phyloP scores from a whole-genome alignment of 1,140 invertebrate genomes.

The Platorchestia sp. region DNA sequence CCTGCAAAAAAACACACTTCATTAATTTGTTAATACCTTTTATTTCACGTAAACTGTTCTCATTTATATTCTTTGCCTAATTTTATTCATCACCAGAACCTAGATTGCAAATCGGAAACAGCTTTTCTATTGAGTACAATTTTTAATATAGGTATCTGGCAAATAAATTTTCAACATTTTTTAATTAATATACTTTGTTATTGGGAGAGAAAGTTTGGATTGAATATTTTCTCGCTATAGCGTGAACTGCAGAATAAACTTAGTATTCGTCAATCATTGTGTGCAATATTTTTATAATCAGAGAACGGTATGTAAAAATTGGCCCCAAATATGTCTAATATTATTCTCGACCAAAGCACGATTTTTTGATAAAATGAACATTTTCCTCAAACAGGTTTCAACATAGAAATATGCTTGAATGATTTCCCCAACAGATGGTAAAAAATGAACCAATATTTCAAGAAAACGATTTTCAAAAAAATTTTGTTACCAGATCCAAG shows the following conservation, averaged over 20 bases:
- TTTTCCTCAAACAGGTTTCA: background rate
- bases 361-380: background rate
- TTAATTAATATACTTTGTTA: background rate
- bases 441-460: background rate
- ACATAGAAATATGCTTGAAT: background rate
- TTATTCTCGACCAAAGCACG: background rate
- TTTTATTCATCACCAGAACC: background rate
- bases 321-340: background rate
- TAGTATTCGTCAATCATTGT: background rate
- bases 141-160: too few species aligned
- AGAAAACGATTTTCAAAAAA: background rate
- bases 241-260: background rate
- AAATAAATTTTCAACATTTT: too few species aligned
- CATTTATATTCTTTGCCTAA: background rate
- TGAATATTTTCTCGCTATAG: background rate
- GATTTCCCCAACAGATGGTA: background rate
- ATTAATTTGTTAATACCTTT: background rate
- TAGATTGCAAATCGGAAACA: background rate
- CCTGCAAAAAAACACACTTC: background rate
- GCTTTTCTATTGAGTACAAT: background rate
- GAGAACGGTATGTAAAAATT: background rate
- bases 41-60: background rate
- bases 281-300: background rate
- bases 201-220: background rate
- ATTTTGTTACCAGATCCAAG: too few species aligned